Percentiles rank a stretch among this genome's conserved stretches.
These are phyloP conservation scores for Psittacula cyanocephala DNA, from an alignment of 2,113 vertebrate species.

Conservation along the genomic window DNA sequence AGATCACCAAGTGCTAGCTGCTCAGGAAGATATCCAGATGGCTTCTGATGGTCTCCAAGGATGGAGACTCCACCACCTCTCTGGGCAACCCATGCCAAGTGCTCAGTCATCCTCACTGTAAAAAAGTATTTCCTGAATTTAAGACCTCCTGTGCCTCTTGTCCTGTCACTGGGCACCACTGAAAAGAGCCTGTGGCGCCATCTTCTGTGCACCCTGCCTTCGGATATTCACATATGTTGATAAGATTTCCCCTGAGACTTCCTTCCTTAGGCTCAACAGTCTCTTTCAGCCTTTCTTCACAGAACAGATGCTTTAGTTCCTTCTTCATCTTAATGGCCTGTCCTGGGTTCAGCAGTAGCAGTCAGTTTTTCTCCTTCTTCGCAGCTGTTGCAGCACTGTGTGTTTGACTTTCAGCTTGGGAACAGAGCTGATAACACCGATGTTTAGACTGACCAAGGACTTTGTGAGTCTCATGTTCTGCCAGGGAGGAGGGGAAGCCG, in stretches of 20 bases:
- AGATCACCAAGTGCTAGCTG: neutral
- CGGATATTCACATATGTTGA: neutral
- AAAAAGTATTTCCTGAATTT: neutral
- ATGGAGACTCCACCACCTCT: neutral
- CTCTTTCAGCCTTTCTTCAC: neutral
- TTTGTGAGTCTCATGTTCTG: no score
- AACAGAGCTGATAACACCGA: no score
- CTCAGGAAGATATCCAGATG: neutral
- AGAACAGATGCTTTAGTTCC: neutral
- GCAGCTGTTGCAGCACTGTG: no score
- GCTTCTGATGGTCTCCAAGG: neutral
- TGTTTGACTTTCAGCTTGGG: no score
- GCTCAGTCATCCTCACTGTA: neutral
- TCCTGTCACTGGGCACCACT: neutral
- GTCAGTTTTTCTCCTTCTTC: no score
- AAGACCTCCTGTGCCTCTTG: neutral
- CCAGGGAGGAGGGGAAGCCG: no score
- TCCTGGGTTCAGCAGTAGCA: no score
- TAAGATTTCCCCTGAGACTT: neutral
- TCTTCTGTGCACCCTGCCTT: neutral
- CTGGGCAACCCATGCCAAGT: neutral
- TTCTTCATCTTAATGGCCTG: neutral
- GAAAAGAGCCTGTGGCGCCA: neutral
- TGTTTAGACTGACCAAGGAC: no score
- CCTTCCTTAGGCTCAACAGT: neutral